Conservation (phyloP, 2,113 vertebrate species). For the Peucedramus taeniatus region DNA sequence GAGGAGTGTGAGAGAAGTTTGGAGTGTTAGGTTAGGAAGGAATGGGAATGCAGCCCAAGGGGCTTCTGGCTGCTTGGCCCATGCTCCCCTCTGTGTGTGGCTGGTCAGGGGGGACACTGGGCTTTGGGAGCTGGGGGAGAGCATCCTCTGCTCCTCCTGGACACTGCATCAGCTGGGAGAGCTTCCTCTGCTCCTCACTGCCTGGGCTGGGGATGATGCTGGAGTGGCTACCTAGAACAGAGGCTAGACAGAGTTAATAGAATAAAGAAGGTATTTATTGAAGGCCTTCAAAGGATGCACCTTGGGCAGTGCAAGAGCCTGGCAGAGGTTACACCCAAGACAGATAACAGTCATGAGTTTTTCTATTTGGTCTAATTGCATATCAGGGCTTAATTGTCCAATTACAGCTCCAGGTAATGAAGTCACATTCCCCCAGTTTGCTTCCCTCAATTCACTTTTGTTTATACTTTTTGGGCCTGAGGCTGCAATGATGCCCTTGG, state of each 20-base stretch:
- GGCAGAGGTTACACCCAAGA: neutral
- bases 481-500: neutral
- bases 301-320: neutral
- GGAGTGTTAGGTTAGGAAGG: slow-evolving; percentile 16
- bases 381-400: neutral
- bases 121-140: neutral
- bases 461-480: neutral
- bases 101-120: neutral
- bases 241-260: neutral
- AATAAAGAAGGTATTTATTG: neutral
- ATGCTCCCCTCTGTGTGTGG: neutral
- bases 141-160: neutral
- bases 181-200: neutral
- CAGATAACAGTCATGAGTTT: rapidly evolving
- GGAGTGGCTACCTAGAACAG: neutral
- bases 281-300: neutral
- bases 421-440: neutral
- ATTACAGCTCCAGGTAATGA: neutral
- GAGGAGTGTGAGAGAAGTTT: slow-evolving; percentile 30
- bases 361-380: neutral
- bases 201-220: neutral
- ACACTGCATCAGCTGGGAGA: rapidly evolving
- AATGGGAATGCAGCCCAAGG: neutral
- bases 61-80: neutral
- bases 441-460: neutral